Evolutionary conservation across 2,888 invertebrate genomes (phyloP).

Genomic region (Herminia tarsipennalis): DNA sequence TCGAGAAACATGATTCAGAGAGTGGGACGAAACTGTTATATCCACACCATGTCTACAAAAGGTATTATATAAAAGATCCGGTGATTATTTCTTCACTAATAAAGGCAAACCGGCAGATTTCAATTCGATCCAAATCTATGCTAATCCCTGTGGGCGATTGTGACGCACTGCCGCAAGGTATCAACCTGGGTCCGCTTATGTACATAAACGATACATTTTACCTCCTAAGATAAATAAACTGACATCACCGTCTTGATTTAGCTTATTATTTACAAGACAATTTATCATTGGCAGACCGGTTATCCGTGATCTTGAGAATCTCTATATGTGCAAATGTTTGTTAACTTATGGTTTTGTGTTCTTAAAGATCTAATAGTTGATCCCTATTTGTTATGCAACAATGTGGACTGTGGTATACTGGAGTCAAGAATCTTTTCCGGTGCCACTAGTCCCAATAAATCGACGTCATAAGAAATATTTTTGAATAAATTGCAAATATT

Average conservation of each 20-base stretch:
- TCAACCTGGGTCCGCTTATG: conserved; percentile 53
- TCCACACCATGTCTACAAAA: conserved; percentile 36
- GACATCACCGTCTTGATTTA: conserved; percentile 73
- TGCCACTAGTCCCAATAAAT: too few relatives aligned
- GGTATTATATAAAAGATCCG: conserved; percentile 46
- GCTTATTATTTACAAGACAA: conserved; percentile 61
- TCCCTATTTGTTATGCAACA: too few relatives aligned
- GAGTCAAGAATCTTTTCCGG: too few relatives aligned
- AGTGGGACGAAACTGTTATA: conserved; percentile 38
- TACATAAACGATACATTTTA: conserved; percentile 60
- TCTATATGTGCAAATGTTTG: conserved; percentile 12
- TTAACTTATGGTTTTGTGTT: too few relatives aligned
- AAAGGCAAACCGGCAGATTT: conserved; percentile 47
- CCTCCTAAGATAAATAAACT: conserved; percentile 62
- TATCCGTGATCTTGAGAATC: conserved; percentile 55
- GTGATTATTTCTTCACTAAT: conserved; percentile 52
- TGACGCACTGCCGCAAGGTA: conserved; percentile 60
- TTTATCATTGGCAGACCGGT: conserved; percentile 39
- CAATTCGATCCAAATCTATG: conserved; percentile 53
- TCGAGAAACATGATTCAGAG: conserved; percentile 30
- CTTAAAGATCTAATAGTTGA: too few relatives aligned
- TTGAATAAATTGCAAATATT: too few relatives aligned
- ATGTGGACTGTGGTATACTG: too few relatives aligned
- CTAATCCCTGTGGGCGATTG: conserved; percentile 59
- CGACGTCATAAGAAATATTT: too few relatives aligned